Conservation (phyloP, 2,888 invertebrate genomes). For the Bimastos eiseni region DNA sequence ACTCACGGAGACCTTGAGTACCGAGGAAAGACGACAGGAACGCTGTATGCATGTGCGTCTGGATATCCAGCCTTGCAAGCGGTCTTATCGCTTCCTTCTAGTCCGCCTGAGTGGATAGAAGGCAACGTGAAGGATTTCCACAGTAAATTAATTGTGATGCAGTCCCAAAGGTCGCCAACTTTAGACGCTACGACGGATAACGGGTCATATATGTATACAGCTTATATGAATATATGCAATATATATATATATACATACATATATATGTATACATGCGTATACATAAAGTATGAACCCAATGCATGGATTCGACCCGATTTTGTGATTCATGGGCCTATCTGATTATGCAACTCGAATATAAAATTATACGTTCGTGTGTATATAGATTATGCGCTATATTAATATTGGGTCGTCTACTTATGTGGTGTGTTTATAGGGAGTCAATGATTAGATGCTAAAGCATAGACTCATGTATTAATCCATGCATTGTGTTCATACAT, state of each 20-base stretch:
- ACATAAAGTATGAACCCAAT: too few species aligned
- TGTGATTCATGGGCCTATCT: too few species aligned
- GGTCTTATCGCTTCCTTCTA: conserved; percentile 4
- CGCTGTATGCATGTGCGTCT: background rate
- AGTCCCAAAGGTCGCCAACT: conserved; percentile 6
- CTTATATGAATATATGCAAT: background rate
- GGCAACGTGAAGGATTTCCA: background rate
- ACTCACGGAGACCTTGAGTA: background rate
- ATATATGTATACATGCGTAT: too few species aligned
- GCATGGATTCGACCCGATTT: too few species aligned
- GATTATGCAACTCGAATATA: too few species aligned
- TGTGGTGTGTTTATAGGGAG: too few species aligned
- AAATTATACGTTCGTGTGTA: too few species aligned
- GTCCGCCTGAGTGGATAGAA: conserved; percentile 5
- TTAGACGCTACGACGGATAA: conserved; percentile 4
- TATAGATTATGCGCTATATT: too few species aligned
- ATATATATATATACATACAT: background rate
- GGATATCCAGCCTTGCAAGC: background rate
- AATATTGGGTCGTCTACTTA: too few species aligned
- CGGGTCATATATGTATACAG: background rate
- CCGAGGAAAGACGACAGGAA: background rate
- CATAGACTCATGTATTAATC: too few species aligned
- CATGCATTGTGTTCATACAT: too few species aligned
- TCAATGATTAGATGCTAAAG: too few species aligned
- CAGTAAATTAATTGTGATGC: conserved; percentile 6